Conservation (phyloP, 2,797 vertebrate species). For the Anas georgica region DNA sequence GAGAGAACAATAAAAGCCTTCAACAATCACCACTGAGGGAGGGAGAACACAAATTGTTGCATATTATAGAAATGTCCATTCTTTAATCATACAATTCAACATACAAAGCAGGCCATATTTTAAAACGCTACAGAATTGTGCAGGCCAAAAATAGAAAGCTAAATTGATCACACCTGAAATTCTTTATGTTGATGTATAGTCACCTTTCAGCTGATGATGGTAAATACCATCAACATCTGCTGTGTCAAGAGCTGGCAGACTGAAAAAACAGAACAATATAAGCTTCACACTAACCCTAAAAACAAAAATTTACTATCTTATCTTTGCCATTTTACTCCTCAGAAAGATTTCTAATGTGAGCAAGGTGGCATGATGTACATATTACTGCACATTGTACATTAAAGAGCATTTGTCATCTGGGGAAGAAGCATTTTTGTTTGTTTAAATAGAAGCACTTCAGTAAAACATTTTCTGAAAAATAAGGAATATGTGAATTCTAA, state of each 20-base stretch:
- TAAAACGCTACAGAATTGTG: not conserved
- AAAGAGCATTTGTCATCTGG: not conserved
- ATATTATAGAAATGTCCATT: not conserved
- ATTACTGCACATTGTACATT: not conserved
- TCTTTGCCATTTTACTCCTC: not conserved
- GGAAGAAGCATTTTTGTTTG: not conserved
- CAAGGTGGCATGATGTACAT: not conserved
- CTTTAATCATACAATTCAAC: not conserved
- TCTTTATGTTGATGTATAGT: not conserved
- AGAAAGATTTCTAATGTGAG: not conserved
- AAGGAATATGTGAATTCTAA: not conserved
- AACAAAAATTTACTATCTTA: not conserved
- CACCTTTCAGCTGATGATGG: not conserved
- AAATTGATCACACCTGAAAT: not conserved
- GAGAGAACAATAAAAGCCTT: conserved; percentile 21
- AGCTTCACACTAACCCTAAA: not conserved
- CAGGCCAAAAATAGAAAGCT: not conserved
- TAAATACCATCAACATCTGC: not conserved
- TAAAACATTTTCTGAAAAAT: not conserved
- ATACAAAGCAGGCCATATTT: not conserved
- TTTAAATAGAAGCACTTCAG: not conserved
- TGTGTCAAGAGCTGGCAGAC: not conserved
- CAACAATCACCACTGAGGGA: not conserved
- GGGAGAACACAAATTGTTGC: not conserved
- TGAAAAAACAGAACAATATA: not conserved